Evolutionary conservation across 2,888 invertebrate genomes (phyloP).

Genomic region (Drosophila infuscata): DNA sequence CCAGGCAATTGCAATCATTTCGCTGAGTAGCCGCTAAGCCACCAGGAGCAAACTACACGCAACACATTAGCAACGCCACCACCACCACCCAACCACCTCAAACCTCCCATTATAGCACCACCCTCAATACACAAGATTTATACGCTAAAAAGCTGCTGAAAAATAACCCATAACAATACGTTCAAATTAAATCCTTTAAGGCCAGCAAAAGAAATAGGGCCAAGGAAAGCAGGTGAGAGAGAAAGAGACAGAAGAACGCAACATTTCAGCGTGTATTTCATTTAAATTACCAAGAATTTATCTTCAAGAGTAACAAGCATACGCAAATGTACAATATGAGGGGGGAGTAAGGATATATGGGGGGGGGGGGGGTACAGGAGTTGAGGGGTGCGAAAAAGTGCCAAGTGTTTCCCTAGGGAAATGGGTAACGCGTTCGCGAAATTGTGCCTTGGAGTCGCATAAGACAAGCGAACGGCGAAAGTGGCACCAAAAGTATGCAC

Average conservation of each 20-base stretch:
- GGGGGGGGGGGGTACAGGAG: background rate
- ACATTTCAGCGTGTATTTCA: slow-evolving; percentile 69
- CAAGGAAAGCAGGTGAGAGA: background rate
- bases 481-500: slow-evolving; percentile 76
- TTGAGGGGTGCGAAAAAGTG: slow-evolving; percentile 18
- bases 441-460: slow-evolving; percentile 85
- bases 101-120: background rate
- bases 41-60: slow-evolving; percentile 1
- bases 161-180: slow-evolving; percentile 64
- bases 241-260: slow-evolving; percentile 25
- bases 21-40: background rate
- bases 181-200: slow-evolving; percentile 76
- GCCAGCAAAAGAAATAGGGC: slow-evolving; percentile 18
- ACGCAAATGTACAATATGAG: slow-evolving; percentile 38
- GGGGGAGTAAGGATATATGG: background rate
- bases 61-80: background rate
- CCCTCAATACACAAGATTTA: slow-evolving; percentile 53
- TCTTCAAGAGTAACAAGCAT: slow-evolving; percentile 33
- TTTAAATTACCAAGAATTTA: slow-evolving; percentile 74
- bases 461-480: slow-evolving; percentile 84
- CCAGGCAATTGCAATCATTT: slow-evolving; percentile 23
- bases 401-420: slow-evolving; percentile 66
- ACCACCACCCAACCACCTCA: background rate
- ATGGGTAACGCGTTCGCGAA: slow-evolving; percentile 71
- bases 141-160: slow-evolving; percentile 22